phyloP scores from a whole-genome alignment of 1,140 invertebrate species.

The honey bee (Apis mellifera) region Amel_HAv3.1 CM009935.2:5944001-5944500 shows the following conservation, averaged over 20 bases:
- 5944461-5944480: neutral
- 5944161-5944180: conserved; percentile 49
- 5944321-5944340: neutral
- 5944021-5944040: neutral
- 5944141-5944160: conserved; percentile 49
- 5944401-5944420: neutral
- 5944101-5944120: neutral
- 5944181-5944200: conserved; percentile 4
- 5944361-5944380: neutral
- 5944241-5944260: neutral
- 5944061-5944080: neutral
- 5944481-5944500: neutral
- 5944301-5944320: conserved; percentile 31
- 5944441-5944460: neutral
- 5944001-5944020: neutral
- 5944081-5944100: neutral
- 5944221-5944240: conserved; percentile 18
- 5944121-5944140: neutral
- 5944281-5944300: conserved; percentile 34
- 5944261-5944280: conserved; percentile 16
- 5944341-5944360: neutral
- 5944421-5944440: neutral
- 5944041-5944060: neutral
- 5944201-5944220: neutral
- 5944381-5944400: no score